Base-by-base conservation (phyloP, 2,888 invertebrate genomes). In the Stratiomys singularior region DNA sequence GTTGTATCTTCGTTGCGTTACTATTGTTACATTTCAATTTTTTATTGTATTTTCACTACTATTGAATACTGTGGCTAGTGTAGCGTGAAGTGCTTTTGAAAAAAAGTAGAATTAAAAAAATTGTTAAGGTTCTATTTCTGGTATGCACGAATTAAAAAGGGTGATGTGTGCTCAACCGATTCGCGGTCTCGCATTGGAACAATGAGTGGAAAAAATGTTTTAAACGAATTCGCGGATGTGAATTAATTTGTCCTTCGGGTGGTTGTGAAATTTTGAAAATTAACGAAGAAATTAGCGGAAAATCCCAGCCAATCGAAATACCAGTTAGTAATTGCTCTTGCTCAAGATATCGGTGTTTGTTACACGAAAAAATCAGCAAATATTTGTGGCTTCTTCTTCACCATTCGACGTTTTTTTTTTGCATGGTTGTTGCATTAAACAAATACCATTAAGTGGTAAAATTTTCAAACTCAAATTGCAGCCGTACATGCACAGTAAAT, bases 121-220 rank as follows among this genome's bases (percentile, higher is more conserved):
- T 56, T 56, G 67, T 44, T n/a, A 44, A 67, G 46, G 67, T 67
- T 67, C 67, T 67, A n/a, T n/a, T 30, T 30, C 15, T 60, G 60
- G 9, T 30, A n/a, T 1, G 15, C 66, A n/a, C 1, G 15, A 37
- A 27, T 18, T 66, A 2, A 74, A 23, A 63, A 66, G 78, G 72
- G 71, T 56, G 66, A 66, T 66, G 72, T 76, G 76, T 66, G 76
- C 46, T 72, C 76, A 78, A 76, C 72, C 76, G 66, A 78, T 64
- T 71, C 76, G 30, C n/a, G 47, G 71, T 64, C 37, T 56, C 58
- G 37, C 11, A 30, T 64, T 71, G n/a, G 46, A 76, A 78, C 76
- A 76, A 71, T 76, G 52, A 47, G 52, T 60, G 18, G 25, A 60
- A 60, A 23, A 23, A 25, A 23, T 60, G 60, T 5, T 23, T 60